Percentiles rank a stretch among this genome's conserved stretches.
Conservation (phyloP, 1,140 invertebrate genomes). For the Drosophila santomea region DNA sequence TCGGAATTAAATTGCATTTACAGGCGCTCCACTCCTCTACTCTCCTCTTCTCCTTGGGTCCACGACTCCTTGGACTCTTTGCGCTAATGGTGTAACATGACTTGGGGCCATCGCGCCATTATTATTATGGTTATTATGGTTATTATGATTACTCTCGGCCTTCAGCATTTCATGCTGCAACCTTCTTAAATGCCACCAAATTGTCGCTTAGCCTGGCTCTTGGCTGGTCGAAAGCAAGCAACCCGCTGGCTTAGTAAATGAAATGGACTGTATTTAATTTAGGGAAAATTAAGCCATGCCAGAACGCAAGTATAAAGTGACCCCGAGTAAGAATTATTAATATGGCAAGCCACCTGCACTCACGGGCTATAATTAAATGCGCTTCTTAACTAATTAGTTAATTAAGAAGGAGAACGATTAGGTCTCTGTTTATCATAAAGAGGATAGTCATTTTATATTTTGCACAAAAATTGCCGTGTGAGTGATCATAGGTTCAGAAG, state of each 20-base stretch:
- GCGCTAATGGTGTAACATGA: conserved; percentile 71
- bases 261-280: conserved; percentile 18
- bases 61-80: conserved; percentile 21
- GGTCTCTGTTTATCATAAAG: neutral
- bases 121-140: conserved; percentile 61
- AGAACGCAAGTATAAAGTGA: neutral
- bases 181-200: conserved; percentile 39
- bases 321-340: neutral
- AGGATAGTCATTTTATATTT: too few species aligned
- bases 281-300: neutral
- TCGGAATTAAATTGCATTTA: conserved; percentile 75
- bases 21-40: conserved; percentile 18
- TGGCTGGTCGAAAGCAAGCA: conserved; percentile 12
- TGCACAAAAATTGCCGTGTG: too few species aligned
- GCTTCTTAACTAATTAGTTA: neutral
- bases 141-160: conserved; percentile 54
- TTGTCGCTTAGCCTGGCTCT: conserved; percentile 26
- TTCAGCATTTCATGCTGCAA: conserved; percentile 21
- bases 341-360: neutral
- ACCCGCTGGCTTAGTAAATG: conserved; percentile 8
- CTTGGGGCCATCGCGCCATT: conserved; percentile 54
- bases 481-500: too few species aligned
- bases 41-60: neutral
- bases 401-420: neutral
- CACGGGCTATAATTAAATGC: neutral